These are phyloP conservation scores for Clarias batrachus DNA, from an alignment of 2,113 vertebrate genomes.

Conservation along the genomic window DNA sequence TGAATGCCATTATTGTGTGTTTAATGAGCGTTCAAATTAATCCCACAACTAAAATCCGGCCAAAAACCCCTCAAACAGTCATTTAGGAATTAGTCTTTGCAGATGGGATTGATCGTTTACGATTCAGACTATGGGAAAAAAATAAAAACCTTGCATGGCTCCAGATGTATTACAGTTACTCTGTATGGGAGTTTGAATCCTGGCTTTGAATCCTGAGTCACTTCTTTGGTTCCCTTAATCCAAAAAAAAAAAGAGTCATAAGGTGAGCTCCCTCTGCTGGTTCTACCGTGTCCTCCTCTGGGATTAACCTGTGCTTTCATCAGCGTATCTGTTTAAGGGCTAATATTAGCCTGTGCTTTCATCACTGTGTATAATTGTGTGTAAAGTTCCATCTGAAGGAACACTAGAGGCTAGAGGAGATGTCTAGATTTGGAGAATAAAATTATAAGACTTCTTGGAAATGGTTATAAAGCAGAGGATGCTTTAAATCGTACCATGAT, in stretches of 20 bases:
- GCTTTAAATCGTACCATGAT: background rate
- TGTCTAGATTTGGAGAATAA: background rate
- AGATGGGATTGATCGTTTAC: background rate
- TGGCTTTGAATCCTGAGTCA: background rate
- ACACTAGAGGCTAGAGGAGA: constrained; percentile 14
- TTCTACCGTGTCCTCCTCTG: background rate
- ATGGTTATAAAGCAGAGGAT: background rate
- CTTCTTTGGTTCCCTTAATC: background rate
- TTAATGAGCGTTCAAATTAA: constrained; percentile 2
- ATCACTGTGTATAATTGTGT: constrained; percentile 1
- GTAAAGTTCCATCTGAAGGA: background rate
- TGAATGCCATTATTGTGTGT: constrained; percentile 28
- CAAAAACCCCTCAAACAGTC: background rate
- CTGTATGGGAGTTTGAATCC: background rate
- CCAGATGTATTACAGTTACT: background rate
- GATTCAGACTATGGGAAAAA: background rate
- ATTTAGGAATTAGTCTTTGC: background rate
- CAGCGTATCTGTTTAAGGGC: background rate
- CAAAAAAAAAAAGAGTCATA: background rate
- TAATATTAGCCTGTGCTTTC: background rate
- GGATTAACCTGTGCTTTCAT: background rate
- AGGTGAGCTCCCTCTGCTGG: constrained; percentile 43
- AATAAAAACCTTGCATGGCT: background rate
- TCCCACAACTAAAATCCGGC: background rate
- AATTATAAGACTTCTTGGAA: background rate